These are phyloP conservation scores for Agrenia bidenticulata DNA, from an alignment of 2,888 invertebrate genomes.

Conservation along the genomic window DNA sequence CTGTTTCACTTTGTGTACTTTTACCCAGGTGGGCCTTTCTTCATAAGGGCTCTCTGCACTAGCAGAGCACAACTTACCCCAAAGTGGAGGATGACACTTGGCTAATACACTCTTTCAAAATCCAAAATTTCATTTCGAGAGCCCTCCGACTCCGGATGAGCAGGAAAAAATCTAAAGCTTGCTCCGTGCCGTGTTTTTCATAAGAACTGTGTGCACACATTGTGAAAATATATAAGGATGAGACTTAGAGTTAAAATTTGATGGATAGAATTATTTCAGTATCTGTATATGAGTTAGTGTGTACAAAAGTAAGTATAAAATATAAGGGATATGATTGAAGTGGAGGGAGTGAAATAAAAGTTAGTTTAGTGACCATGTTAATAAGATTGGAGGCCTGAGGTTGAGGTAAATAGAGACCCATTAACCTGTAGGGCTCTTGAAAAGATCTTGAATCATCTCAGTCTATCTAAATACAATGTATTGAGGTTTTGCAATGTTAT, in stretches of 20 bases:
- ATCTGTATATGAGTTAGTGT: too few species aligned
- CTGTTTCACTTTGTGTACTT: constrained; percentile 12
- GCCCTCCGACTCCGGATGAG: too few species aligned
- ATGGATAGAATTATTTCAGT: too few species aligned
- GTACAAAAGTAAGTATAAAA: background rate
- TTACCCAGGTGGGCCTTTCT: constrained; percentile 19
- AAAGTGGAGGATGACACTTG: background rate
- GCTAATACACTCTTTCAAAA: constrained; percentile 4
- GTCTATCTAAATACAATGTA: constrained; percentile 13
- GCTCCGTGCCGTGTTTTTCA: too few species aligned
- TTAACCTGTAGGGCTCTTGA: constrained; percentile 35
- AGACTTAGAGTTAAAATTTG: too few species aligned
- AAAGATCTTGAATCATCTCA: background rate
- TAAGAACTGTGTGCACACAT: background rate
- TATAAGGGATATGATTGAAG: background rate
- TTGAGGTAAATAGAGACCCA: constrained; percentile 44
- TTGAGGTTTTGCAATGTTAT: background rate
- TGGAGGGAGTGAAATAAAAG: too few species aligned
- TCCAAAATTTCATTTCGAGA: too few species aligned
- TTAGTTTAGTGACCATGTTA: constrained; percentile 17
- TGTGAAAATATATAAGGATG: background rate
- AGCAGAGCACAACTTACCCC: background rate
- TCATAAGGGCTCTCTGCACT: background rate
- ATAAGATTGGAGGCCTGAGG: background rate
- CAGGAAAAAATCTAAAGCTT: too few species aligned